These are phyloP conservation scores for Tachina lurida DNA, from an alignment of 2,888 invertebrate genomes.

Conservation along the genomic window DNA sequence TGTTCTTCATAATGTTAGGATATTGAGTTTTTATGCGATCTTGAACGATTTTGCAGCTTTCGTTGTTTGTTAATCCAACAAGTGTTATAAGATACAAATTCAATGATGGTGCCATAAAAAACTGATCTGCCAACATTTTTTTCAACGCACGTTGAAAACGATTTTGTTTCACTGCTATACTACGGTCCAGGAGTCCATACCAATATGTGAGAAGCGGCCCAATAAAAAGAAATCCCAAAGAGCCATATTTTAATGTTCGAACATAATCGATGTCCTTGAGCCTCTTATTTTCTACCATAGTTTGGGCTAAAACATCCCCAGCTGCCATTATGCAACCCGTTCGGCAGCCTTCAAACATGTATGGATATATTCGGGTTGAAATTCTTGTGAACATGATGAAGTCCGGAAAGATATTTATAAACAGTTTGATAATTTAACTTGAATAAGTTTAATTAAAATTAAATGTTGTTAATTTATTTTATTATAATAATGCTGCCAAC, in stretches of 20 bases:
- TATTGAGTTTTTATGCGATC: conserved; percentile 73
- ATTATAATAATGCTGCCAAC: neutral
- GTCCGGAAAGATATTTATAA: neutral
- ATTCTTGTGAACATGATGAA: conserved; percentile 27
- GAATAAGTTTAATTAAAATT: neutral
- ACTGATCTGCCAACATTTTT: conserved; percentile 78
- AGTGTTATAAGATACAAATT: conserved; percentile 73
- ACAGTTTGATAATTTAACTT: neutral
- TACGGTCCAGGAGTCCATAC: conserved; percentile 75
- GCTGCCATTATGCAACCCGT: conserved; percentile 77
- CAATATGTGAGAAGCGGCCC: conserved; percentile 77
- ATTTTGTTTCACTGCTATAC: conserved; percentile 73
- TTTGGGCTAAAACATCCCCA: conserved; percentile 79
- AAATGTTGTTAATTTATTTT: neutral
- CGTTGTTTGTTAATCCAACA: conserved; percentile 76
- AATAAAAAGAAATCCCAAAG: conserved; percentile 76
- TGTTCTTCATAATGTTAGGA: conserved; percentile 74
- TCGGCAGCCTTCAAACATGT: conserved; percentile 70
- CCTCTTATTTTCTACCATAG: conserved; percentile 72
- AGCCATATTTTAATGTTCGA: conserved; percentile 76
- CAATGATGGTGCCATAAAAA: conserved; percentile 77
- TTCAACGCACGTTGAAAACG: conserved; percentile 75
- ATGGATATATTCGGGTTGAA: conserved; percentile 18
- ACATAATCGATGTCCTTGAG: conserved; percentile 73
- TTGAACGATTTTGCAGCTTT: conserved; percentile 68